Percentiles rank a stretch among this genome's conserved stretches.
Evolutionary conservation across 2,797 vertebrate genomes (phyloP).

Genomic region (Sebastolobus altivelis): DNA sequence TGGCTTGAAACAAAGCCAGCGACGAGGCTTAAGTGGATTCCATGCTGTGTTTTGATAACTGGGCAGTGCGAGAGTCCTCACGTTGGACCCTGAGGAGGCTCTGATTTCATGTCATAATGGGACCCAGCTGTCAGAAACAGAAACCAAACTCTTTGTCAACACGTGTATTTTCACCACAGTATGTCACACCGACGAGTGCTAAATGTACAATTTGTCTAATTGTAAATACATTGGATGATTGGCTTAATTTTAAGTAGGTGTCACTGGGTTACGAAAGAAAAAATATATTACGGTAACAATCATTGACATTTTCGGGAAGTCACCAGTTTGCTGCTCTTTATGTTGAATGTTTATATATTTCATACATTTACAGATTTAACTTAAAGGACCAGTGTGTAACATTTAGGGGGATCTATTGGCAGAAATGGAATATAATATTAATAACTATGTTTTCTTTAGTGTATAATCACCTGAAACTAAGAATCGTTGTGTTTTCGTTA

Average conservation of each 20-base stretch:
- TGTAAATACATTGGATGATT: constrained; percentile 19
- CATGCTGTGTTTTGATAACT: constrained; percentile 73
- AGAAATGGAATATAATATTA: too few species aligned
- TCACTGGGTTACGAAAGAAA: background rate
- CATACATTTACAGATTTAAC: too few species aligned
- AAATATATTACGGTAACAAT: background rate
- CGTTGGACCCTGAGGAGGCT: constrained; percentile 59
- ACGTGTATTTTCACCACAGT: constrained; percentile 46
- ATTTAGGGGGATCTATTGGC: too few species aligned
- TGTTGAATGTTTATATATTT: too few species aligned
- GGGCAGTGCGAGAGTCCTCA: constrained; percentile 47
- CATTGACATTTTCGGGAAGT: background rate
- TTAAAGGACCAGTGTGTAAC: too few species aligned
- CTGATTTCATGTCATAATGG: constrained; percentile 72
- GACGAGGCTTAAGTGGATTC: constrained; percentile 66
- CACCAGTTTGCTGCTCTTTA: too few species aligned
- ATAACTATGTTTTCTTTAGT: too few species aligned
- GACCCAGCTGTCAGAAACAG: constrained; percentile 67
- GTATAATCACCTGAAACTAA: too few species aligned
- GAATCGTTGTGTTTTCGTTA: too few species aligned
- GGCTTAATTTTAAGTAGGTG: background rate
- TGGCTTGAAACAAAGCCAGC: constrained; percentile 45
- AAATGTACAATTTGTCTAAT: constrained; percentile 34
- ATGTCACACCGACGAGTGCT: constrained; percentile 3
- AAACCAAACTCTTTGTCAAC: constrained; percentile 60